Evolutionary conservation across 1,140 invertebrate genomes (phyloP).

Genomic region (Brachionus paranguensis): DNA sequence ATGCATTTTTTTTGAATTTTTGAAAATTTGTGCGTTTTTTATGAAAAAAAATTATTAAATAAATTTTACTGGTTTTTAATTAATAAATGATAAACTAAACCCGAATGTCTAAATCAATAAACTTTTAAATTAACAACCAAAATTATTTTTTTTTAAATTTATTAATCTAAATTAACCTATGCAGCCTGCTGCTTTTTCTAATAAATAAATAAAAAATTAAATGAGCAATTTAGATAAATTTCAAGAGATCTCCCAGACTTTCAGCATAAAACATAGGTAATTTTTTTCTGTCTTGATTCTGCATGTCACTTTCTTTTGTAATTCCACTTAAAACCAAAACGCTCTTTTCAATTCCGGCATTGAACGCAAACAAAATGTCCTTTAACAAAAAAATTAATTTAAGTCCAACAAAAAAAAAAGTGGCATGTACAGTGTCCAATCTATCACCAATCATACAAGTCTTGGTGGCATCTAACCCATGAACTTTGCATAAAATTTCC

Average conservation of each 20-base stretch:
- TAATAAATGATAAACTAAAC: too few relatives aligned
- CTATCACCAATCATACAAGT: slow-evolving; percentile 90
- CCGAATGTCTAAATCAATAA: too few relatives aligned
- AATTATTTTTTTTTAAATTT: too few relatives aligned
- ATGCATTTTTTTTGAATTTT: too few relatives aligned
- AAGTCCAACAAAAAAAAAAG: background rate
- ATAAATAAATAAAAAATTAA: background rate
- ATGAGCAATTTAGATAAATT: background rate
- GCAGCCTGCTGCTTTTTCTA: too few relatives aligned
- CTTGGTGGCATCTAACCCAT: slow-evolving; percentile 67
- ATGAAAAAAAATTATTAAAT: too few relatives aligned
- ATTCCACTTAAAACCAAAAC: slow-evolving; percentile 21
- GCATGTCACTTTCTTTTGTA: background rate
- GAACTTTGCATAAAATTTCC: slow-evolving; percentile 54
- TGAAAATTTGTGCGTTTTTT: too few relatives aligned
- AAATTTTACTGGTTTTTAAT: too few relatives aligned
- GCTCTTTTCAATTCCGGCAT: slow-evolving; percentile 34
- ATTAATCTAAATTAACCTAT: too few relatives aligned
- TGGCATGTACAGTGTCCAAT: slow-evolving; percentile 43
- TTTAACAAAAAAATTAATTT: background rate
- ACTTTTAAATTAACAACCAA: too few relatives aligned
- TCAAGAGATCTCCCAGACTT: background rate
- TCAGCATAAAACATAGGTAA: background rate
- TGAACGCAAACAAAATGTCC: slow-evolving; percentile 35
- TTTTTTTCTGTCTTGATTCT: background rate